Percentiles rank a stretch among this genome's conserved stretches.
phyloP scores from a whole-genome alignment of 2,888 invertebrate species.

The Himalopsyche kuldschensis region DNA sequence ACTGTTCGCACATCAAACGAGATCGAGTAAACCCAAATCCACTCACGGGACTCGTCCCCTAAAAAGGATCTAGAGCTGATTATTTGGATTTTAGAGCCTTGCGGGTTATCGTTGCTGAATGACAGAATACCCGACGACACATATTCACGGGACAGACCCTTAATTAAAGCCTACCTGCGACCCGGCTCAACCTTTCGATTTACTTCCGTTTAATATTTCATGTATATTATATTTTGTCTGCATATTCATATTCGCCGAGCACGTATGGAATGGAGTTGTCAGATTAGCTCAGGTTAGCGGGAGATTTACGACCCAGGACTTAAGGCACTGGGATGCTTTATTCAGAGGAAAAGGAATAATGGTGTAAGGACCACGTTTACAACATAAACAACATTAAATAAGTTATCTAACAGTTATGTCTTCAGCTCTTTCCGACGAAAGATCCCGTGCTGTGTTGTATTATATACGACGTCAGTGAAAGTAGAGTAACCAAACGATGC shows the following conservation, averaged over 20 bases:
- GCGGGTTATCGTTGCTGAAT: background rate
- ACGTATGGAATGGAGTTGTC: background rate
- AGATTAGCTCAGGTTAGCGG: background rate
- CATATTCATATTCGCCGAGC: background rate
- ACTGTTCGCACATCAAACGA: background rate
- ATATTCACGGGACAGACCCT: background rate
- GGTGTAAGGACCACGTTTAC: too few species aligned
- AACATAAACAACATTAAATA: too few species aligned
- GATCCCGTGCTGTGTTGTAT: too few species aligned
- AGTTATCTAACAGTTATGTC: too few species aligned
- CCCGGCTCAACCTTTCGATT: background rate
- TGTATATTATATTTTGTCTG: background rate
- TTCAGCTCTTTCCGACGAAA: too few species aligned
- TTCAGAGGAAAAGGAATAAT: background rate
- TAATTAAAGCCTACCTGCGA: background rate
- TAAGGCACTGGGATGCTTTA: background rate
- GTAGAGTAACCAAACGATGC: too few species aligned
- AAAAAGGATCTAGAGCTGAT: background rate
- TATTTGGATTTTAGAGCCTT: background rate
- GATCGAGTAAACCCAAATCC: background rate
- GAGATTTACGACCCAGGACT: background rate
- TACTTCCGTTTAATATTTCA: background rate
- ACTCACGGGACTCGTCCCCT: background rate
- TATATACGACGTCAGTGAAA: too few species aligned
- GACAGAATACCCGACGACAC: background rate